phyloP scores from a whole-genome alignment of 2,797 vertebrate species.

The Tiaroga cobitis region DNA sequence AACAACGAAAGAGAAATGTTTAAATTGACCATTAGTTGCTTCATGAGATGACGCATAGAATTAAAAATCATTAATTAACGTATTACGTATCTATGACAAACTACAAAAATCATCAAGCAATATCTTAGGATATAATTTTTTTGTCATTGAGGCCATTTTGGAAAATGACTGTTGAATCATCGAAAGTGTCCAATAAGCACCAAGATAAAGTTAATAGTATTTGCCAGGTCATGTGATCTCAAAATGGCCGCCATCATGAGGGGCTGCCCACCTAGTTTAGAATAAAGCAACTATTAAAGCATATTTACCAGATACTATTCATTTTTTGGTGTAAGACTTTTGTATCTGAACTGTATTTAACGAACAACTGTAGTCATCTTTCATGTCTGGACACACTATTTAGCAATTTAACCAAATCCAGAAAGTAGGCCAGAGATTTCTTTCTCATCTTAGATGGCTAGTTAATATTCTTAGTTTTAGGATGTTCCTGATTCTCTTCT shows the following conservation, averaged over 20 bases:
- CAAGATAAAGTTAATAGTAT: not conserved
- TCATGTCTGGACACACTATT: not conserved
- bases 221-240: not conserved
- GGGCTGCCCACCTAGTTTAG: not conserved
- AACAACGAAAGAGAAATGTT: not conserved
- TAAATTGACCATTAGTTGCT: not conserved
- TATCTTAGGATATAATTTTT: not conserved
- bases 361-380: not conserved
- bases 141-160: not conserved
- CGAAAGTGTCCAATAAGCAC: not conserved
- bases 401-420: not conserved
- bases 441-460: slow-evolving; percentile 11
- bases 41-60: not conserved
- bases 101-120: not conserved
- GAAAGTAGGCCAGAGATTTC: slow-evolving; percentile 12
- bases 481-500: not conserved
- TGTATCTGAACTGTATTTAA: not conserved
- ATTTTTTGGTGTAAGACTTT: not conserved
- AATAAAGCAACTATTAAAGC: not conserved
- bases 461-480: slow-evolving; percentile 23
- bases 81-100: not conserved
- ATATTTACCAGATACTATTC: not conserved
- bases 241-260: not conserved
- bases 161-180: not conserved
- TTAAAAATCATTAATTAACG: not conserved